Evolutionary conservation across 2,797 vertebrate genomes (phyloP).

Genomic region (Microtus californicus): DNA sequence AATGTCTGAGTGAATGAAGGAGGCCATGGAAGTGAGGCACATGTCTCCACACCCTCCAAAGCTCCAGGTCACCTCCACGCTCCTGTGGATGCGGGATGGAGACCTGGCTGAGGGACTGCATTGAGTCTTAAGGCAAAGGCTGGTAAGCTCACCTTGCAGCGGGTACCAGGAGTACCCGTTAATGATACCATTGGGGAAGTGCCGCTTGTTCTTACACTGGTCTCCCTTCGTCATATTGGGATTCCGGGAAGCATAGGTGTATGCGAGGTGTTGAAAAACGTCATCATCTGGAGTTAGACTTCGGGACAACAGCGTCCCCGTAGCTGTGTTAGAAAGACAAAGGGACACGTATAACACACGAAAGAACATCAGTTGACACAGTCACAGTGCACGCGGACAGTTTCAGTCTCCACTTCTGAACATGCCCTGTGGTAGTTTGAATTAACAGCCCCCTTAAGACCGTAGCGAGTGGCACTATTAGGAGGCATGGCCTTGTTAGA

Average conservation of each 20-base stretch:
- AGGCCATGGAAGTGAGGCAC: not conserved
- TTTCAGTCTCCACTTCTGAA: not conserved
- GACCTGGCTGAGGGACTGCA: fast-evolving
- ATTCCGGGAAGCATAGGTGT: constrained; percentile 92
- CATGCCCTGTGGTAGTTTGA: not conserved
- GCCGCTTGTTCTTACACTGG: constrained; percentile 84
- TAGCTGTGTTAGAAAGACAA: constrained; percentile 79
- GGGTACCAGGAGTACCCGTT: constrained; percentile 95
- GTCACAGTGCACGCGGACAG: not conserved
- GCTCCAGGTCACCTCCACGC: fast-evolving
- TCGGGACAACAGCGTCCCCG: constrained; percentile 76
- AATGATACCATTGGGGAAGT: constrained; percentile 92
- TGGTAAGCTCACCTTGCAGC: constrained; percentile 89
- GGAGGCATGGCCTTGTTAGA: not conserved
- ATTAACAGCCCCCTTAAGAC: not conserved
- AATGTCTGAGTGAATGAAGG: not conserved
- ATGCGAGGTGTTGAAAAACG: constrained; percentile 94
- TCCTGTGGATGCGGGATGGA: not conserved
- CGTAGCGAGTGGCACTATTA: not conserved
- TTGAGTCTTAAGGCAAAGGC: not conserved
- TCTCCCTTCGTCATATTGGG: constrained; percentile 89
- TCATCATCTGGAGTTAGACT: constrained; percentile 93
- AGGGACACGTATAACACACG: fast-evolving
- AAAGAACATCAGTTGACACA: not conserved
- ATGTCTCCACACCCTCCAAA: not conserved